Conservation (phyloP, 2,888 invertebrate species). For the Drosophila prostipennis region DNA sequence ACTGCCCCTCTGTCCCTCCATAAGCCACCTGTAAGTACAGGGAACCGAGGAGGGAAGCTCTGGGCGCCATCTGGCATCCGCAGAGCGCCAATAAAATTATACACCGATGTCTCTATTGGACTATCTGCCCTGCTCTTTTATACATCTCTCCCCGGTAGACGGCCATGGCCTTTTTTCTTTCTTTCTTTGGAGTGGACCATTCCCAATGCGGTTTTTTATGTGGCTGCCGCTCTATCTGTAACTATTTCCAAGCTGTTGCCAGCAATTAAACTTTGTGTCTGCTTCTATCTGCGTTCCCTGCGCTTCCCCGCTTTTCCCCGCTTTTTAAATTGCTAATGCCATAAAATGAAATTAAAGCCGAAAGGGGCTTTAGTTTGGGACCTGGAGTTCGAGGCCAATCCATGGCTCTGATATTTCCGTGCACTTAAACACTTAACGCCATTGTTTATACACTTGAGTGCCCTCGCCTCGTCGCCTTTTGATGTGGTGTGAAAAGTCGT, state of each 20-base stretch:
- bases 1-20: constrained; percentile 10
- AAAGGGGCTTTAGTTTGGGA: constrained; percentile 4
- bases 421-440: constrained; percentile 79
- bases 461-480: constrained; percentile 72
- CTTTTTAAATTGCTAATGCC: constrained; percentile 60
- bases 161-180: not conserved
- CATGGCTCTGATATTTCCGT: constrained; percentile 74
- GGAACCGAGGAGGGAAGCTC: constrained; percentile 3
- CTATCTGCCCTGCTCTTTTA: constrained; percentile 35
- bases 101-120: constrained; percentile 67
- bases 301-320: not conserved
- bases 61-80: constrained; percentile 62
- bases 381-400: constrained; percentile 58
- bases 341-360: constrained; percentile 72
- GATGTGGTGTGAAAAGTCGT: constrained; percentile 79
- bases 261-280: constrained; percentile 75
- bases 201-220: constrained; percentile 55
- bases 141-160: constrained; percentile 13
- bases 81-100: constrained; percentile 75
- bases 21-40: constrained; percentile 26
- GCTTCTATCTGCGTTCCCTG: constrained; percentile 26
- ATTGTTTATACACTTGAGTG: constrained; percentile 79
- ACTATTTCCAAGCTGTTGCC: constrained; percentile 74
- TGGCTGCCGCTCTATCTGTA: constrained; percentile 34
- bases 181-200: constrained; percentile 13